These are phyloP conservation scores for Anguilla japonica DNA, from an alignment of 2,113 vertebrate genomes.

Conservation along the genomic window DNA sequence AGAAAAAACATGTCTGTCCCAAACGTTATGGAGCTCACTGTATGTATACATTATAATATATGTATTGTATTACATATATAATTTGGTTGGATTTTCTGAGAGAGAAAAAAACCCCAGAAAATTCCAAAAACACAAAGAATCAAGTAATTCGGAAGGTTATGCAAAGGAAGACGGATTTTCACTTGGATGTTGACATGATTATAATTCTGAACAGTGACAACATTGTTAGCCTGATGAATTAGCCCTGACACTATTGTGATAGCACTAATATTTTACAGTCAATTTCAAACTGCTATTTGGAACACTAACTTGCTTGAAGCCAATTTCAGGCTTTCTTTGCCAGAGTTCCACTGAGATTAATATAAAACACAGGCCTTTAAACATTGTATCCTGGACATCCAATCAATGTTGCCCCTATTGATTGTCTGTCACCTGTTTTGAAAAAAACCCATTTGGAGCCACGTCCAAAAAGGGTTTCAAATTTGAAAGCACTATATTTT, in stretches of 20 bases:
- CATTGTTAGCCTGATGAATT: neutral
- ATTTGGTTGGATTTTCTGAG: too few species aligned
- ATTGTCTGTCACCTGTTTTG: constrained; percentile 1
- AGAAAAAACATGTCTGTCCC: too few species aligned
- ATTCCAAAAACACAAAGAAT: neutral
- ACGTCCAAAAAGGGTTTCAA: neutral
- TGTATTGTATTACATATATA: too few species aligned
- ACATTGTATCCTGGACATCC: neutral
- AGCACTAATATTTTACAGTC: neutral
- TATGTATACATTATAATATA: too few species aligned
- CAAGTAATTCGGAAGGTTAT: neutral
- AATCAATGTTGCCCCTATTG: constrained; percentile 11
- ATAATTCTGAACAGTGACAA: neutral
- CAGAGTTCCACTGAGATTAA: constrained; percentile 1
- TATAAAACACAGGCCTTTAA: constrained; percentile 2
- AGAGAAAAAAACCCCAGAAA: too few species aligned
- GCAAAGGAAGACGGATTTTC: neutral
- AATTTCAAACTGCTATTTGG: neutral
- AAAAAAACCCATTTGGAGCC: neutral
- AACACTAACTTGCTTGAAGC: neutral
- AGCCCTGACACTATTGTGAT: neutral
- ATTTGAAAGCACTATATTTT: neutral
- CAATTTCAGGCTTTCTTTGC: neutral
- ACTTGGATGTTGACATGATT: neutral
- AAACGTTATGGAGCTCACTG: too few species aligned